These are phyloP conservation scores for Cebidichthys violaceus DNA, from an alignment of 2,113 vertebrate species.

Conservation along the genomic window DNA sequence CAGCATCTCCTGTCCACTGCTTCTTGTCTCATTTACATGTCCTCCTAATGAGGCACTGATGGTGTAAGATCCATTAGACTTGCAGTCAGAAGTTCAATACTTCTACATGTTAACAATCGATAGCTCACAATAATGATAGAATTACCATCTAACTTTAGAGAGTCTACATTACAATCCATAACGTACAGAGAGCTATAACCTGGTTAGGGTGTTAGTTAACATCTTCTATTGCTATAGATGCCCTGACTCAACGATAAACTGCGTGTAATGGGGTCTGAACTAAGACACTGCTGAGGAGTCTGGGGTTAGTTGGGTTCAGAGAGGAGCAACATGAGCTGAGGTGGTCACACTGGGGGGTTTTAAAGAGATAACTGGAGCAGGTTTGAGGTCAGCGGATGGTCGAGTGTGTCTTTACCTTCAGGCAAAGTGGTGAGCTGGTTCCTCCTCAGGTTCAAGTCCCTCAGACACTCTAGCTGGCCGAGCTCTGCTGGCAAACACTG, in stretches of 20 bases:
- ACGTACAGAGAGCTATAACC: not conserved
- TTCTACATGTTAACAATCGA: not conserved
- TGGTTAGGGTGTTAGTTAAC: not conserved
- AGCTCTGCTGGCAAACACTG: conserved; percentile 87
- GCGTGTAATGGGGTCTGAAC: not conserved
- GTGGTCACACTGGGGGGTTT: not conserved
- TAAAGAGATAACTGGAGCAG: not conserved
- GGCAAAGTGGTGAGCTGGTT: conserved; percentile 89
- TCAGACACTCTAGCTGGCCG: conserved; percentile 86
- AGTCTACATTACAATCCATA: not conserved
- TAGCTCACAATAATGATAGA: conserved; percentile 2
- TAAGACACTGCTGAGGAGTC: not conserved
- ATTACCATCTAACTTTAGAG: not conserved
- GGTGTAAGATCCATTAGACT: conserved; percentile 7
- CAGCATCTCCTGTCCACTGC: not conserved
- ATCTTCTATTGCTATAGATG: not conserved
- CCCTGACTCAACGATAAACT: not conserved
- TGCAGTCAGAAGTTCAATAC: conserved; percentile 4
- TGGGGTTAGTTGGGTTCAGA: not conserved
- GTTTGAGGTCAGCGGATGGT: not conserved
- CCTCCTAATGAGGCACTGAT: conserved; percentile 1
- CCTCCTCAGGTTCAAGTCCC: conserved; percentile 90
- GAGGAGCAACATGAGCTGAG: not conserved
- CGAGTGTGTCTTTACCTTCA: conserved; percentile 81
- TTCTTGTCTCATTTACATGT: conserved; percentile 7